Conservation (phyloP, 1,140 invertebrate genomes). For the Matsumurasca onukii region DNA sequence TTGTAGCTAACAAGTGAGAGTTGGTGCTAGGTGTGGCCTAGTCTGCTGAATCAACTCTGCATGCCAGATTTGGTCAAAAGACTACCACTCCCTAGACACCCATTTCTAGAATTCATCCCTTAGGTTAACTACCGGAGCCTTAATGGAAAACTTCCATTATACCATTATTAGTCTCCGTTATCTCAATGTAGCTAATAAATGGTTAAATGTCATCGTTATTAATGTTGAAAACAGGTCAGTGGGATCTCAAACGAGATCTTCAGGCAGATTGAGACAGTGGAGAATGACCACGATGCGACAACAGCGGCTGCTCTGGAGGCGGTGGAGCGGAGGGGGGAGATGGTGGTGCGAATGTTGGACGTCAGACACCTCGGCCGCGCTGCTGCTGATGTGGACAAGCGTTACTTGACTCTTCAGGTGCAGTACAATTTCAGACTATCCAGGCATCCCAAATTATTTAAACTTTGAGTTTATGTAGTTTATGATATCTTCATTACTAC, state of each 20-base stretch:
- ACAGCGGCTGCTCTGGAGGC: conserved; percentile 88
- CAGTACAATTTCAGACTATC: too few species aligned
- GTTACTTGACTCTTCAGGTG: conserved; percentile 74
- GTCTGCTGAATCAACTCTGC: conserved; percentile 1
- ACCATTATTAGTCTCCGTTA: too few species aligned
- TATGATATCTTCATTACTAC: too few species aligned
- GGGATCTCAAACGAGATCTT: conserved; percentile 95
- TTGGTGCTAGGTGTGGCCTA: conserved; percentile 7
- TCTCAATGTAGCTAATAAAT: too few species aligned
- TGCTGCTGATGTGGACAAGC: conserved; percentile 79
- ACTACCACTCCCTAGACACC: conserved; percentile 6
- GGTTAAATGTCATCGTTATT: neutral
- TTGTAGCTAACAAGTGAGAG: conserved; percentile 10
- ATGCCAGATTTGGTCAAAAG: conserved; percentile 10
- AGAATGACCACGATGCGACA: conserved; percentile 91
- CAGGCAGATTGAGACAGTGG: conserved; percentile 92
- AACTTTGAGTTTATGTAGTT: too few species aligned
- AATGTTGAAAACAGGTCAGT: conserved; percentile 65
- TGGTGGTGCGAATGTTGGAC: conserved; percentile 90
- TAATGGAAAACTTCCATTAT: too few species aligned
- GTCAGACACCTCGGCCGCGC: conserved; percentile 78
- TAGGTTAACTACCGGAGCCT: too few species aligned
- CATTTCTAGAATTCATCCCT: too few species aligned
- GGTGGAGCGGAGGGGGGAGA: conserved; percentile 88
- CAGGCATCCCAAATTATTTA: too few species aligned